Percentiles rank a stretch among this genome's conserved stretches.
phyloP scores from a whole-genome alignment of 1,140 invertebrate species.

The Bombus balteatus region DNA sequence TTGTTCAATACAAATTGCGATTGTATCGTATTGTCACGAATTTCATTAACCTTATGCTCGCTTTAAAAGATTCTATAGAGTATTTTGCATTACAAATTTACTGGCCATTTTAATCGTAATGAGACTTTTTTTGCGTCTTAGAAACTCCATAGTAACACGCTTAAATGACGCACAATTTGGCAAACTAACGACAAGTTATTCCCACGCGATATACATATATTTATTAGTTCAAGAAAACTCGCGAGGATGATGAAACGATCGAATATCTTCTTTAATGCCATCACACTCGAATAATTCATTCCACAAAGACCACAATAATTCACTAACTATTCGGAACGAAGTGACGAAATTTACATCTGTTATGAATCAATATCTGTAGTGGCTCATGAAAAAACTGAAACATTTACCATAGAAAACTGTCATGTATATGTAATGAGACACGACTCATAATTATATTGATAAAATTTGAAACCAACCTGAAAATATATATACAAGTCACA shows the following conservation, averaged over 20 bases:
- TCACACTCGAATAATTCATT: not conserved
- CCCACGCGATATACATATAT: not conserved
- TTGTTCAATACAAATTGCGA: not conserved
- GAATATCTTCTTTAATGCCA: not conserved
- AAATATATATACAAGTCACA: no score
- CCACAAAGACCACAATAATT: not conserved
- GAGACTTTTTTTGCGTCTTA: not conserved
- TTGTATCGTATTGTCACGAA: not conserved
- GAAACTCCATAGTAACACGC: slow-evolving; percentile 6
- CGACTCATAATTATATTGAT: no score
- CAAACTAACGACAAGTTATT: slow-evolving; percentile 17
- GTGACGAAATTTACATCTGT: not conserved
- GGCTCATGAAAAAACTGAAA: no score
- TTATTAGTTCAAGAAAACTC: not conserved
- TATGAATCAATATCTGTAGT: no score
- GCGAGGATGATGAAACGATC: not conserved
- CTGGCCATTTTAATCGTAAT: not conserved
- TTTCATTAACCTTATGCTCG: not conserved
- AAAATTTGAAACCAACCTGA: no score
- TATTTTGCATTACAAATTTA: slow-evolving; percentile 10
- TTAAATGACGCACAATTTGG: slow-evolving; percentile 5
- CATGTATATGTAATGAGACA: no score
- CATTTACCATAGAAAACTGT: no score
- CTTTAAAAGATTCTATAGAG: not conserved
- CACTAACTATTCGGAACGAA: not conserved